A percentile compares a stretch with the other conserved stretches of the same genome.
These are phyloP conservation scores for Apteryx owenii DNA, from an alignment of 2,113 vertebrate genomes.

Conservation along the genomic window DNA sequence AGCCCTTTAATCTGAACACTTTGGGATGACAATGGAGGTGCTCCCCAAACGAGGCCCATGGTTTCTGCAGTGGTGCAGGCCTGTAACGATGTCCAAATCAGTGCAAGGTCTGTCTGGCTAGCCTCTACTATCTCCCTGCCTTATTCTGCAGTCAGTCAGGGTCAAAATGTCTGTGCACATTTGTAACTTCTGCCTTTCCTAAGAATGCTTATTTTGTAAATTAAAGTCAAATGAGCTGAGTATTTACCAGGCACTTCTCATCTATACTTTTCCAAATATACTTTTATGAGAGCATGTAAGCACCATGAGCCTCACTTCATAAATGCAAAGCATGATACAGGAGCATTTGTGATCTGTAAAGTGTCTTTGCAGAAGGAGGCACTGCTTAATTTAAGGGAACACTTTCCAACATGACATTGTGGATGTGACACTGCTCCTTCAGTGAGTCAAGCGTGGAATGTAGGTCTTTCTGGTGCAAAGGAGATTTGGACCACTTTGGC, in stretches of 20 bases:
- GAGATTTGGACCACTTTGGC: background rate
- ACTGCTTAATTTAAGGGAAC: background rate
- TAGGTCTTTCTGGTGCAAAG: background rate
- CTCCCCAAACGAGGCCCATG: background rate
- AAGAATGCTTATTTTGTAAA: background rate
- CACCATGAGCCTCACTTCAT: background rate
- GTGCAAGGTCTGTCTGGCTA: background rate
- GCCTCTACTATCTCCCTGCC: background rate
- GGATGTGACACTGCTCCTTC: background rate
- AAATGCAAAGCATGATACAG: background rate
- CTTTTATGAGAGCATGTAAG: background rate
- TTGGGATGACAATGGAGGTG: background rate
- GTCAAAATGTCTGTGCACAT: background rate
- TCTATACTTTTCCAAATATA: fast-evolving
- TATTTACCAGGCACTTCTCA: background rate
- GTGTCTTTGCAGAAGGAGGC: background rate
- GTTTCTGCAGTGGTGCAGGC: background rate
- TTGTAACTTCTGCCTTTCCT: background rate
- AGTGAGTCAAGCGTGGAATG: background rate
- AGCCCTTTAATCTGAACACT: background rate
- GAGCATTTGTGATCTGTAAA: background rate
- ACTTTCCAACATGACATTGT: fast-evolving
- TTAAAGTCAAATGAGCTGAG: background rate
- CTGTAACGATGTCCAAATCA: background rate
- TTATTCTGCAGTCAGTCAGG: background rate